phyloP scores from a whole-genome alignment of 2,888 invertebrate genomes.

The Lordiphosa andalusiaca region DNA sequence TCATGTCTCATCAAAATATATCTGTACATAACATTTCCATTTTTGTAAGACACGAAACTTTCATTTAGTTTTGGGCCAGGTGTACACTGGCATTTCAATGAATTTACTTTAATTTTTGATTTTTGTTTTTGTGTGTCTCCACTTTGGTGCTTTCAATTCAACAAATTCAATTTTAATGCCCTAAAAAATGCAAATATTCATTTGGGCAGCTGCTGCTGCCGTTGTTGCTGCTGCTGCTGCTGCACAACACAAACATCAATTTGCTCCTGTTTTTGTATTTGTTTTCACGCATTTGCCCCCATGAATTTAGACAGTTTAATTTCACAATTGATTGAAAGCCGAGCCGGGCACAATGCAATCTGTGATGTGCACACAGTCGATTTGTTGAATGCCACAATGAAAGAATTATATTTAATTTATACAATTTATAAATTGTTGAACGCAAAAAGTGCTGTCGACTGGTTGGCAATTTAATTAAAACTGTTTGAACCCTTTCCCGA shows the following conservation, averaged over 20 bases:
- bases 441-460: constrained; percentile 11
- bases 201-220: constrained; percentile 11
- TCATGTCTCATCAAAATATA: too few relatives aligned
- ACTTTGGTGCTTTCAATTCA: constrained; percentile 8
- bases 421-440: constrained; percentile 34
- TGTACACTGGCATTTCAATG: too few relatives aligned
- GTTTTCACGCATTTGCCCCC: constrained; percentile 39
- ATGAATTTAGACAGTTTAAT: constrained; percentile 52
- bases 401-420: constrained; percentile 44
- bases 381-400: constrained; percentile 34
- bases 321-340: constrained; percentile 55
- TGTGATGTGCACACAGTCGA: constrained; percentile 44
- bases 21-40: too few relatives aligned
- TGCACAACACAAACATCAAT: constrained; percentile 25
- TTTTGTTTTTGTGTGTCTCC: constrained; percentile 1
- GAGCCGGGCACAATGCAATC: constrained; percentile 30
- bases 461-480: constrained; percentile 37
- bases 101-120: not conserved
- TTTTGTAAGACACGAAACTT: too few relatives aligned
- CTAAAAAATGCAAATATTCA: constrained; percentile 10
- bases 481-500: constrained; percentile 3
- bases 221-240: too few relatives aligned
- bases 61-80: too few relatives aligned
- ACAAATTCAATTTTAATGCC: constrained; percentile 12
- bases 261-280: constrained; percentile 21